Base-by-base conservation (phyloP, 2,113 vertebrate species). In the Ovibos moschatus region DNA sequence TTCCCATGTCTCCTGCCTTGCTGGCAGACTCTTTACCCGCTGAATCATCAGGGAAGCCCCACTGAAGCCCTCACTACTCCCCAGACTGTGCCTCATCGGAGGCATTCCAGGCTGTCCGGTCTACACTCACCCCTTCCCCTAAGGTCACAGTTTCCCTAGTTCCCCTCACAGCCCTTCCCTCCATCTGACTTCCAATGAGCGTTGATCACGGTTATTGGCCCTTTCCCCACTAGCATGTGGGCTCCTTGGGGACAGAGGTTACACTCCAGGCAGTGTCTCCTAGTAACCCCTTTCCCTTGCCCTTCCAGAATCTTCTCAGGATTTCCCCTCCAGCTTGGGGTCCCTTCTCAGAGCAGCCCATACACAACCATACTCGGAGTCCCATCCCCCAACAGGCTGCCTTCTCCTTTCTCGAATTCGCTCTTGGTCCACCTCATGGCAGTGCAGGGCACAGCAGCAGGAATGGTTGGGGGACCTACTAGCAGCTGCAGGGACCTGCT, bases 391-490 rank as follows among this genome's bases (percentile, higher is more conserved):
- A 13, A 12, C 8, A n/a, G 33, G 33, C 43, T 25, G 27, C n/a
- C 53, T 2, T 1, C 21, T 25, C 45, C 40, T 43, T 43, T 76
- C n/a, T 82, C 21, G n/a, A 11, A 6, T 81, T 2, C 15, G 2
- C 8, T n/a, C 40, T 27, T 28, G 7, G 51, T 30, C 40, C n/a
- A 6, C 58, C 28, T 27, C 23, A 17, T 0, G n/a, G 45, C 15
- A 1, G 28, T 0, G 2, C 21, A 17, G 17, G 4, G 3, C 45
- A 3, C 0, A 19, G 36, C 33, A 0, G 27, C 1, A 17, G 74
- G 27, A 28, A 50, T 10, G 60, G n/a, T 0, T 9, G 51, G 27
- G 40, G 57, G 33, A 11, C 3, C 14, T 27, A 25, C 10, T 2
- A 19, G 1, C 4, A 13, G 92, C 28, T 60, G 14, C 21, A 50